Base-by-base conservation (phyloP, 2,797 vertebrate species). In the Gadopsis bispinosus region DNA sequence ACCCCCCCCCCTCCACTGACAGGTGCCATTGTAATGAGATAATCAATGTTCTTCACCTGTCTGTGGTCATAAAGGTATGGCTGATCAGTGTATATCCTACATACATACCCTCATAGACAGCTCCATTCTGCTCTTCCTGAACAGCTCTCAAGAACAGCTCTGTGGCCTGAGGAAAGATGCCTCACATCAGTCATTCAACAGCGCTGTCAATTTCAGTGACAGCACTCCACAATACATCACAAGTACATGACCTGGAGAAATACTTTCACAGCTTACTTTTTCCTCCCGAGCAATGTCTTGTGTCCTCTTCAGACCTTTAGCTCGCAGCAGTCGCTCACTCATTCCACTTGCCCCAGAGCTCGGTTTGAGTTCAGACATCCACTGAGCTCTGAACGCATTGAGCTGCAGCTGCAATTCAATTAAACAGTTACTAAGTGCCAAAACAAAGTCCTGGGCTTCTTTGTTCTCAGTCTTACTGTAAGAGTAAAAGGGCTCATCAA, bases 341-440 rank as follows among this genome's bases (percentile, higher is more conserved):
- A 81, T 61, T 47, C 83, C 95, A 78, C 90, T 89, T 47, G 92
- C 93, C 83, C 93, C 94, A 33, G 94, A 88, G 83, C 92, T 95
- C 33, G 97, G 96, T 81, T 95, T 95, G 87, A 99, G 97, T 90
- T 99, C 98, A 89, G 98, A 98, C 97, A 99, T 98, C 98, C 98
- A 99, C 87, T 97, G 96, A 87, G 96, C 96, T 95, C 98, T 95
- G 91, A 99, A 99, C 83, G 93, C 96, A 89, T 95, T 97, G 51
- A 99, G 98, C 92, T 99, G 96, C 85, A 96, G 89, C 97, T 98
- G 76, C 19, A 77, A 71, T 17, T 43, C 20, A 51, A 69, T 71
- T 20, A 13, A 10, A 73, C 39, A 62, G 2, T 33, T 60, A 37
- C 19, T 19, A 19, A 54, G 37, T 3, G 54, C 3, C 29, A 67